Evolutionary conservation across 2,113 vertebrate genomes (phyloP).

Genomic region (Nanger granti): DNA sequence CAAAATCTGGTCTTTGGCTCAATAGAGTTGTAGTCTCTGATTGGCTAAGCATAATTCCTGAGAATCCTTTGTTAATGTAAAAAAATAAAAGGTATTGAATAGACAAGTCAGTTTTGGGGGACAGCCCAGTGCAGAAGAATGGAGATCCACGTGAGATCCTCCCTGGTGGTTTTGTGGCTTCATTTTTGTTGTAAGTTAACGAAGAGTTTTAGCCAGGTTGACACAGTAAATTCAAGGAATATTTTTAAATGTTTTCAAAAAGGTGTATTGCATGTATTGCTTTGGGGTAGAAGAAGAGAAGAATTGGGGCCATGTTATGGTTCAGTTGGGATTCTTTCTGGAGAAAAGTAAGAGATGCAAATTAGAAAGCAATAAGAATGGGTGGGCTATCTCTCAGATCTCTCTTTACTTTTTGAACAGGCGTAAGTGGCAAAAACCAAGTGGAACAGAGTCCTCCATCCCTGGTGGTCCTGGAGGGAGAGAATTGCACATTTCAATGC

Average conservation of each 20-base stretch:
- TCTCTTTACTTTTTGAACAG: slow-evolving; percentile 17
- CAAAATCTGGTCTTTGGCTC: not conserved
- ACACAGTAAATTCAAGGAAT: not conserved
- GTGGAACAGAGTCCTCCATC: slow-evolving; percentile 24
- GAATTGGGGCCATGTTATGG: not conserved
- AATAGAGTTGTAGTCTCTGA: not conserved
- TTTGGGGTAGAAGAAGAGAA: not conserved
- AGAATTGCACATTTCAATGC: slow-evolving; percentile 21
- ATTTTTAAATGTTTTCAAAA: not conserved
- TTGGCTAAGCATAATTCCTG: not conserved
- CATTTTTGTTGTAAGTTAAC: slow-evolving; percentile 37
- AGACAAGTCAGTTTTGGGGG: not conserved
- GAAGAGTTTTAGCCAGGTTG: not conserved
- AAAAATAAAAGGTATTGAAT: not conserved
- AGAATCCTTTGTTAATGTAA: not conserved
- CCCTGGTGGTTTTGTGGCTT: not conserved
- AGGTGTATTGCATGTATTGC: not conserved
- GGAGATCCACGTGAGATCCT: not conserved
- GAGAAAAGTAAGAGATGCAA: not conserved
- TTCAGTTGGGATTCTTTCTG: not conserved
- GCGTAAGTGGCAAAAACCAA: not conserved
- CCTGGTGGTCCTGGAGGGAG: not conserved
- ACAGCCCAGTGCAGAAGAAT: not conserved
- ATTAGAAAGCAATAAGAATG: not conserved
- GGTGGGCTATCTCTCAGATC: not conserved